Base-by-base conservation (phyloP, 2,797 vertebrate species). In the Eulemur albifrons region DNA sequence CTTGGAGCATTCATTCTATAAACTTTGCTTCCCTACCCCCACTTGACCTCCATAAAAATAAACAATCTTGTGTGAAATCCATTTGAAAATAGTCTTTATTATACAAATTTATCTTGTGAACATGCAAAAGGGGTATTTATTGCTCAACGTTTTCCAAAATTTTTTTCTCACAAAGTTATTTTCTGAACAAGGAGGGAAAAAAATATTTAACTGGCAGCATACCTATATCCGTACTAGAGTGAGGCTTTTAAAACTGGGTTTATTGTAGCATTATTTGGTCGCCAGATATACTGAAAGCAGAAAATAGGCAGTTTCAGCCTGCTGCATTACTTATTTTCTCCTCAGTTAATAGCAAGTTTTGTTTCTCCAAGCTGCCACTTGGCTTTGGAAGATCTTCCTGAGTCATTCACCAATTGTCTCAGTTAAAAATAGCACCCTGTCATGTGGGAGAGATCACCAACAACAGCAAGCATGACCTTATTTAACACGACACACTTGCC, bases 361-460 rank as follows among this genome's bases (percentile, higher is more conserved):
- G 20, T 63, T n/a, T 54, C 93, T 96, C 86, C 27, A 35, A 30
- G 88, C 77, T 86, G 88, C 96, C 82, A 69, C 76, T 94, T 98
- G 96, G 95, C 95, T 93, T 77, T 75, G 57, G 86, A 75, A 96
- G 67, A 65, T 72, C 93, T 94, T 96, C 97, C 95, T 97, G 97
- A 95, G 97, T 96, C 96, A 97, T 92, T 96, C 86, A 97, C 94
- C 95, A 96, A 98, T 97, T 98, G 96, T 97, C 96, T 95, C 93
- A 0, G 88, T 95, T 98, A 97, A 97, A 98, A 97, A 98, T 98
- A 98, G 96, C 35, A 35, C 88, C 43, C 0, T 76, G 86, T 96
- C 95, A 97, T 97, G 94, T 25, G 91, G 93, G 86, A 43, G 21
- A 38, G 73, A 90, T 93, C 61, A 90, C 81, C 81, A 52, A 27